Evolutionary conservation across 2,797 vertebrate species (phyloP).

Genomic region (Glyptemys insculpta): DNA sequence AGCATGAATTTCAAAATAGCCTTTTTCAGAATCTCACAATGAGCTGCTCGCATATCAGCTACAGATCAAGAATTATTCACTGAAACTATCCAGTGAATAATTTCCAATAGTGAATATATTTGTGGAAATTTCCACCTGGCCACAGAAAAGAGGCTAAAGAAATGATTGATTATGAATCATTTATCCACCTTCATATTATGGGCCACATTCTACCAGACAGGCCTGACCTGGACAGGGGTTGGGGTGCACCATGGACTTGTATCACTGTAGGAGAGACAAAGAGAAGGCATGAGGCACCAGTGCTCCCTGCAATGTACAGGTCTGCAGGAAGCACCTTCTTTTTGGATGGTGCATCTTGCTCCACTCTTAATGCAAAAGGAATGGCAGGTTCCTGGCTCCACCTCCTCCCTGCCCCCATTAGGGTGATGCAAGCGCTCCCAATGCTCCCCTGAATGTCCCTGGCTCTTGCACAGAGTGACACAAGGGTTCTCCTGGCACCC

Average conservation of each 20-base stretch:
- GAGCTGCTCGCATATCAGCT: conserved; percentile 2
- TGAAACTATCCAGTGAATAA: conserved; percentile 28
- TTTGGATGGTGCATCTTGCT: neutral
- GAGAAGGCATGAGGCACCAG: neutral
- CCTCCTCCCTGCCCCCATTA: neutral
- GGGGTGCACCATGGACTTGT: neutral
- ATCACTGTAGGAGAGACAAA: neutral
- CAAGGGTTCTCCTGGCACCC: neutral
- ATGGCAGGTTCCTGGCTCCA: neutral
- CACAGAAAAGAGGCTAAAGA: neutral
- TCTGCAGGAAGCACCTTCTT: neutral
- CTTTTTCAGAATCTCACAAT: conserved; percentile 41
- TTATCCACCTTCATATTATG: neutral
- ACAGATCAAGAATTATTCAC: conserved; percentile 38
- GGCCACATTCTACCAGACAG: rapidly evolving
- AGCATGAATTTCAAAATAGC: conserved; percentile 51
- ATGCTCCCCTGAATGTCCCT: neutral
- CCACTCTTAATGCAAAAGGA: neutral
- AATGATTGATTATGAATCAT: neutral
- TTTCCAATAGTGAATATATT: neutral
- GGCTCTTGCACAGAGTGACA: neutral
- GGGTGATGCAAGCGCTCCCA: neutral
- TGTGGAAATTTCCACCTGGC: neutral
- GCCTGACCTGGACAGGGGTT: neutral
- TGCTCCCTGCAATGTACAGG: neutral